Evolutionary conservation across 2,797 vertebrate species (phyloP), one percentile per base, ranked within the genome.

Genomic region (Malurus leucopterus): DNA sequence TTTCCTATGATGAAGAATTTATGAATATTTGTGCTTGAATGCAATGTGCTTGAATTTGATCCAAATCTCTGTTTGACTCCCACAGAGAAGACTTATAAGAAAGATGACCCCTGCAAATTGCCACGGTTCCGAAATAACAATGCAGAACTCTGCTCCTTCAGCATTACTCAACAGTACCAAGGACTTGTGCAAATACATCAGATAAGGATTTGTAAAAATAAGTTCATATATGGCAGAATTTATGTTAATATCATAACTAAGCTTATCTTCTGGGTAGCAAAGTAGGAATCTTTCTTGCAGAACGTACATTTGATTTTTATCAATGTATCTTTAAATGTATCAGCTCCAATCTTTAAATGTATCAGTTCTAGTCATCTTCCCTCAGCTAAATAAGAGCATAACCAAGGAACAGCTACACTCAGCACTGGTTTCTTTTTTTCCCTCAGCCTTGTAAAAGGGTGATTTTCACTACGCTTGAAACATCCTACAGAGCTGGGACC

Each of bases 1-100:
- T 89, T 93, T 92, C 61, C 75, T 72, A 12, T 38, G 36, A 69
- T 10, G 84, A 86, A 86, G 88, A 54, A 64, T 85, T 92, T 79
- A 94, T 29, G 68, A 73, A 70, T 86, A n/a, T 69, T 80, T 57
- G 23, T 53, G 53, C 9, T 38, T 22, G 26, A 72, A 78, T 43
- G 64, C 47, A 79, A 29, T 8, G 19, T 26, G 17, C 34, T 64
- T 24, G 63, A 70, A 76, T 87, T 54, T 32, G 64, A 88, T 62
- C 24, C 55, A 77, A 74, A 49, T 87, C 36, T 58, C 27, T 9
- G 18, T 43, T 17, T 41, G 32, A n/a, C n/a, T 73, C 40, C 57
- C 15, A 12, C 62, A 34, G 44, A 36, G 7, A 83, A 29, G 40
- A 44, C 40, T 82, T 67, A 36, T 16, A 54, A 62, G 62, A 47